Evolutionary conservation across 2,113 vertebrate genomes (phyloP).

Genomic region (Pseudorasbora parva): DNA sequence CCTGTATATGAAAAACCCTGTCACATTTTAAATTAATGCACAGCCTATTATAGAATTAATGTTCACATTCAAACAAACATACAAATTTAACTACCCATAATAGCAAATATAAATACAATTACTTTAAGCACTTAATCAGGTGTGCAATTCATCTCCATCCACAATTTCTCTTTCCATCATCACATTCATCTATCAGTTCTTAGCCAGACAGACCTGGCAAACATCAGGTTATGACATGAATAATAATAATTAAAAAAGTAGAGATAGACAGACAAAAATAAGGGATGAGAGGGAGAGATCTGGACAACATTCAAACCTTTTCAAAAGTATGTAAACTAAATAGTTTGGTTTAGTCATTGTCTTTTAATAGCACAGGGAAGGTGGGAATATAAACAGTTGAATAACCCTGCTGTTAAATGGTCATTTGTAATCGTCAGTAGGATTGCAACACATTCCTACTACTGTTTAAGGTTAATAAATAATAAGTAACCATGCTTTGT

Average conservation of each 20-base stretch:
- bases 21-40: neutral
- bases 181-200: conserved; percentile 9
- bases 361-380: neutral
- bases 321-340: neutral
- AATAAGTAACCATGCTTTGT: neutral
- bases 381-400: conserved; percentile 21
- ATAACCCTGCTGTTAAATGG: neutral
- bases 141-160: neutral
- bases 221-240: conserved; percentile 12
- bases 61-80: neutral
- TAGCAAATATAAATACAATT: neutral
- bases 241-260: neutral
- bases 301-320: neutral
- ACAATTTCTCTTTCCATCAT: neutral
- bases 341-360: neutral
- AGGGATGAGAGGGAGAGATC: conserved; percentile 5
- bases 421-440: conserved; percentile 28
- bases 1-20: neutral
- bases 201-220: conserved; percentile 2
- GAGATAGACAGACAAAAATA: neutral
- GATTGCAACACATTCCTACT: conserved; percentile 27
- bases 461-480: conserved; percentile 42
- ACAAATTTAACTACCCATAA: neutral
- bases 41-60: neutral
- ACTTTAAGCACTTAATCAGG: neutral